Conservation (phyloP, 2,797 vertebrate species). For the Xyrichtys novacula region DNA sequence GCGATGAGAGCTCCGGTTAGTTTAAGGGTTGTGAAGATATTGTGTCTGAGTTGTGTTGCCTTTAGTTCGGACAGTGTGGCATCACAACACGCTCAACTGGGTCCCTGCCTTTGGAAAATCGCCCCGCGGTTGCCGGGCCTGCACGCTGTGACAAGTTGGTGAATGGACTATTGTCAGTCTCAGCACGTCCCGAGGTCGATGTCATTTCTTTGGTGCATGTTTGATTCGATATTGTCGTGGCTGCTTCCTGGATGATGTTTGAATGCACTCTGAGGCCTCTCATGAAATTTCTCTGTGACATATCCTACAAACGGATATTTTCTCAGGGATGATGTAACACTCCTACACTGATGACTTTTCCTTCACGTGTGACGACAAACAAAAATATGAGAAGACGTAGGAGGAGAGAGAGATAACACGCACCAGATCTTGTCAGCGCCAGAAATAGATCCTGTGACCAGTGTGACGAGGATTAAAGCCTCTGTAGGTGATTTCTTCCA, state of each 20-base stretch:
- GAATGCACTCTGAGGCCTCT: too few relatives aligned
- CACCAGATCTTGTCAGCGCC: too few relatives aligned
- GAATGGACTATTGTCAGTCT: slow-evolving; percentile 78
- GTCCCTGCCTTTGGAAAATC: slow-evolving; percentile 38
- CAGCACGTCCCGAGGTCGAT: slow-evolving; percentile 66
- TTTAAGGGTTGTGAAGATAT: slow-evolving; percentile 35
- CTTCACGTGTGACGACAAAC: too few relatives aligned
- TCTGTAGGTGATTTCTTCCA: too few relatives aligned
- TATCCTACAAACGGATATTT: too few relatives aligned
- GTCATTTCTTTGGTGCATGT: slow-evolving; percentile 57
- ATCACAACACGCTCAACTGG: slow-evolving; percentile 55
- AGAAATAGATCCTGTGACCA: too few relatives aligned
- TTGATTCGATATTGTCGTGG: slow-evolving; percentile 49
- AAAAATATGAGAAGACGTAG: too few relatives aligned
- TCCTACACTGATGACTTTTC: too few relatives aligned
- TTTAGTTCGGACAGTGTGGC: slow-evolving; percentile 60
- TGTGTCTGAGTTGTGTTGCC: slow-evolving; percentile 38
- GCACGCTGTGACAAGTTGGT: slow-evolving; percentile 63
- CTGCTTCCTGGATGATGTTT: slow-evolving; percentile 45
- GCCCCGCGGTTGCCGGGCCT: slow-evolving; percentile 47
- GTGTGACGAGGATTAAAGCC: too few relatives aligned
- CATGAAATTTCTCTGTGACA: too few relatives aligned
- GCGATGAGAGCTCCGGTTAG: slow-evolving; percentile 28
- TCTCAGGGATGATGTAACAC: too few relatives aligned
- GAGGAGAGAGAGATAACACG: too few relatives aligned